Conservation (phyloP, 30 jellyfish, hydroid and myxozoan genomes). For the Hydractinia echinata region DNA sequence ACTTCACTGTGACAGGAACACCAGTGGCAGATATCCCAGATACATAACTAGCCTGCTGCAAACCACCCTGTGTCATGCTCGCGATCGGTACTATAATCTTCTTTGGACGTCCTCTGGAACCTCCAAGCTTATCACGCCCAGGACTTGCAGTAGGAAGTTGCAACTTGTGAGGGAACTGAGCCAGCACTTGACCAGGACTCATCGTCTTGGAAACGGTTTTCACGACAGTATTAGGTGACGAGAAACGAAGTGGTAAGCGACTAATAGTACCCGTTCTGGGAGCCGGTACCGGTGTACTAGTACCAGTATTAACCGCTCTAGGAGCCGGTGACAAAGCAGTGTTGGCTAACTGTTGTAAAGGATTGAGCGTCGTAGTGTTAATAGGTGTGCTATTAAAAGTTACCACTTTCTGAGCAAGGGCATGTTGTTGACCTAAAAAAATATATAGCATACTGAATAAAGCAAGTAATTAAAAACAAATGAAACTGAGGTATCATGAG, state of each 20-base stretch:
- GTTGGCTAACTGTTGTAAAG: constrained; percentile 25
- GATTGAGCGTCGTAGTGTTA: not conserved
- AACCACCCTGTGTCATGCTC: not conserved
- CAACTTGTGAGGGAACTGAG: not conserved
- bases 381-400: no score
- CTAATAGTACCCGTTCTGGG: no score
- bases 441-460: no score
- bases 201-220: not conserved
- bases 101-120: constrained; percentile 26
- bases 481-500: no score
- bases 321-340: constrained; percentile 11
- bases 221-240: not conserved
- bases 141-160: not conserved
- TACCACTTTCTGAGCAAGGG: no score
- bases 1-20: constrained; percentile 4
- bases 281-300: no score
- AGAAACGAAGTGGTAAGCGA: not conserved
- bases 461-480: no score
- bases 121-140: not conserved
- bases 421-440: no score
- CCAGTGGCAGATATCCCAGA: not conserved
- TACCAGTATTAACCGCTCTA: no score
- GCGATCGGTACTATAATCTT: not conserved
- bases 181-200: not conserved
- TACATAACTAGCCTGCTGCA: constrained; percentile 3